Conservation (phyloP, 2,113 vertebrate genomes). For the Raja brachyura region DNA sequence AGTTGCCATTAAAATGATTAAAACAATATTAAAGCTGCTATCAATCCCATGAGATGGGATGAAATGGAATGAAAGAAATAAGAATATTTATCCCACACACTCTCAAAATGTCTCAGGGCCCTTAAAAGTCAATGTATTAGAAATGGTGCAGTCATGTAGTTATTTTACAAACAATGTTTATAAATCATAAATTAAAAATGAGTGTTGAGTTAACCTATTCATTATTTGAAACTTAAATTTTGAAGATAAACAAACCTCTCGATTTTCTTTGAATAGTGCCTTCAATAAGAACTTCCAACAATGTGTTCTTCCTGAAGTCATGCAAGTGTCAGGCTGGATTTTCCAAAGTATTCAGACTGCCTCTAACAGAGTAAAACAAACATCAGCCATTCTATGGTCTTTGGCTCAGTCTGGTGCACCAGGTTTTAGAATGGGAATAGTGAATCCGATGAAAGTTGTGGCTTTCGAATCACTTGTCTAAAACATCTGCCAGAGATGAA, state of each 20-base stretch:
- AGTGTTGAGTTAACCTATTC: neutral
- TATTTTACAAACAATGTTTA: neutral
- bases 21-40: neutral
- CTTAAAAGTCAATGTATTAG: neutral
- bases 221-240: neutral
- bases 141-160: neutral
- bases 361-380: too few species aligned
- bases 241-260: neutral
- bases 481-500: too few species aligned
- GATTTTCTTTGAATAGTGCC: neutral
- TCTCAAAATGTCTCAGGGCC: neutral
- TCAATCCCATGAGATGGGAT: neutral
- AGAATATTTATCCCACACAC: neutral
- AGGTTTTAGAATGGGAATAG: too few species aligned
- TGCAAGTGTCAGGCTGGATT: neutral
- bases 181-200: neutral
- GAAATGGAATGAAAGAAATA: neutral
- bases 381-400: too few species aligned
- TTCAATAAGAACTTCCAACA: neutral
- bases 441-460: too few species aligned
- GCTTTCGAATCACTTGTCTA: too few species aligned
- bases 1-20: neutral
- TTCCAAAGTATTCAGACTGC: too few species aligned
- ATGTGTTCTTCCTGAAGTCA: neutral
- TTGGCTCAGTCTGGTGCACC: too few species aligned